Percentiles rank a stretch among this genome's conserved stretches.
phyloP scores from a whole-genome alignment of 2,797 vertebrate species.

The Danio jaintianensis region DNA sequence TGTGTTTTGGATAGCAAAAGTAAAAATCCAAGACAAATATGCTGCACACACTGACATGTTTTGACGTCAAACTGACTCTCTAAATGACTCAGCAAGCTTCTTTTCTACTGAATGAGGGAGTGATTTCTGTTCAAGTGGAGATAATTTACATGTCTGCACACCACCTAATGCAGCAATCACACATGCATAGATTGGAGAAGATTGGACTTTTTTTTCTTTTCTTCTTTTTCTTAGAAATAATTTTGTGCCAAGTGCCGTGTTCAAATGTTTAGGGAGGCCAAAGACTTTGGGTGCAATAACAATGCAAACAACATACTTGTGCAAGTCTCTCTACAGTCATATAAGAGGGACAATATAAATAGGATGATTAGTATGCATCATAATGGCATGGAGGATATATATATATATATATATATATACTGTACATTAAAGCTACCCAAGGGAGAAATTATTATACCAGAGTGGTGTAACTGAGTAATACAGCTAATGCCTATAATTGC shows the following conservation, averaged over 20 bases:
- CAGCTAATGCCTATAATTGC: constrained; percentile 72
- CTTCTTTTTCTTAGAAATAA: constrained; percentile 5
- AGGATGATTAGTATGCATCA: constrained; percentile 68
- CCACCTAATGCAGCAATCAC: constrained; percentile 43
- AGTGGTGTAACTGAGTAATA: constrained; percentile 80
- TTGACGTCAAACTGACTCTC: constrained; percentile 29
- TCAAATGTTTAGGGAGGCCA: constrained; percentile 18
- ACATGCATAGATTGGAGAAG: background rate
- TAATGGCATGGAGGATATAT: constrained; percentile 73
- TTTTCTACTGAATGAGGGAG: constrained; percentile 33
- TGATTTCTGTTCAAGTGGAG: constrained; percentile 33
- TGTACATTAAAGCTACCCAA: constrained; percentile 80
- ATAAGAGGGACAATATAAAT: constrained; percentile 66
- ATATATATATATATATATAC: constrained; percentile 65
- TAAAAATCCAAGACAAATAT: constrained; percentile 44
- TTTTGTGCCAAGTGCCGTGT: constrained; percentile 20
- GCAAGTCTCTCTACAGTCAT: background rate
- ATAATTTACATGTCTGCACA: constrained; percentile 46
- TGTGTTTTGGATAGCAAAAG: constrained; percentile 34
- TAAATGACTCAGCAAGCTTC: constrained; percentile 39
- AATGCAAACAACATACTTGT: background rate
- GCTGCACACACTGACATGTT: constrained; percentile 24
- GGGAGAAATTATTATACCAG: constrained; percentile 81
- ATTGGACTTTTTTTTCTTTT: background rate
- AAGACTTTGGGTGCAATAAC: background rate